Evolutionary conservation across 2,888 invertebrate species (phyloP).

Genomic region (Danaus chrysippus): DNA sequence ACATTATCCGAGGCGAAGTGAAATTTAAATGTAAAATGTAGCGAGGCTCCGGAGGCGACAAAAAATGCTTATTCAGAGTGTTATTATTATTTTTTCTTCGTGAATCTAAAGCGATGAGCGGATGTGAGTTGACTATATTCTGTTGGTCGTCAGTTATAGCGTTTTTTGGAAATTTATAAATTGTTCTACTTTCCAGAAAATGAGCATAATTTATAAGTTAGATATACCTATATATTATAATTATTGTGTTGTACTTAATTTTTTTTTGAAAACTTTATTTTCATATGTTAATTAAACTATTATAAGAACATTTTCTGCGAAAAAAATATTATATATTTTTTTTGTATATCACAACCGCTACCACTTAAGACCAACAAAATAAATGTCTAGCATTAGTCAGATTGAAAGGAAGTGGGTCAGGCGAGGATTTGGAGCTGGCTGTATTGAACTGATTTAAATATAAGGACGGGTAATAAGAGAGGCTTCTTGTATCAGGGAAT

Average conservation of each 20-base stretch:
- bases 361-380: conserved; percentile 15
- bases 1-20: conserved; percentile 23
- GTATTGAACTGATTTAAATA: conserved; percentile 74
- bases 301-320: neutral
- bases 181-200: no score
- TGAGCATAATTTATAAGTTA: no score
- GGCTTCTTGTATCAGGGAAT: conserved; percentile 23
- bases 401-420: conserved; percentile 74
- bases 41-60: conserved; percentile 45
- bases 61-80: conserved; percentile 76
- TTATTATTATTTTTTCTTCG: conserved; percentile 69
- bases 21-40: conserved; percentile 57
- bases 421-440: conserved; percentile 53
- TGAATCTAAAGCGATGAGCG: conserved; percentile 46
- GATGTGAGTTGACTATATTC: conserved; percentile 34
- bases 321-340: neutral
- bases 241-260: no score
- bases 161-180: conserved; percentile 21
- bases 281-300: no score
- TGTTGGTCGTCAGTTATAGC: conserved; percentile 40
- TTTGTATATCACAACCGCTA: neutral
- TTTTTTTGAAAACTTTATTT: no score
- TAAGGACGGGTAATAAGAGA: conserved; percentile 48
- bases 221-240: no score
- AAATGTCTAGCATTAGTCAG: conserved; percentile 65